Evolutionary conservation across 2,888 invertebrate genomes (phyloP), one percentile per base, ranked within the genome.

Genomic region (Orgyia antiqua): DNA sequence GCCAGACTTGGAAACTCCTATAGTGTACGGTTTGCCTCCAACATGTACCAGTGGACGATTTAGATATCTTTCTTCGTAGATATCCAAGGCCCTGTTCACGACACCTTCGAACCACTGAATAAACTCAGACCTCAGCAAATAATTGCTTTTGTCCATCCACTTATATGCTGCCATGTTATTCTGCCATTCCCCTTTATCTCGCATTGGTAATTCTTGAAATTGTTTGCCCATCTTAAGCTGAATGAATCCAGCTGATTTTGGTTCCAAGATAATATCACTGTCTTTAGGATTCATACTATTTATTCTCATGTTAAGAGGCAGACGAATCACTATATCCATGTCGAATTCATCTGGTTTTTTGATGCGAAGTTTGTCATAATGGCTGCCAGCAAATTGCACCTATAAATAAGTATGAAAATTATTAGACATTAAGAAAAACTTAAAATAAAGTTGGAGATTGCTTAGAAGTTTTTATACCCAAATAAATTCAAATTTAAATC

Each of bases 301-400:
- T 6, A 31, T 36, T 1, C 60, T 48, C 6, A 73, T 51, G 36
- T 72, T 68, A 0, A 87, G 44, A 0, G 89, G 88, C 7, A 90
- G 50, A 8, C 68, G 64, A 9, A 91, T 77, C 1, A 89, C 68
- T 3, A 90, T 67, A 47, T 90, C 88, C 48, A 90, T 70, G 46
- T 91, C 91, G 39, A 87, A 91, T 49, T 91, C 90, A 30, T 88
- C 82, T 0, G 89, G 89, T 36, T 84, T 80, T 8, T 82, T 80
- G 1, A 90, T 86, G 39, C 88, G 88, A 2, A 90, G 65, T 6
- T 78, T 69, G 54, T 91, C 90, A 39, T 78, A 90, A 45, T 78
- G 90, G 45, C 90, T 90, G 7, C 91, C 90, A 1, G 88, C 88
- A 45, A 79, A 89, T 48, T 82, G 82, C 0, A 75, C 63, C 79